Base-by-base conservation (phyloP, 2,888 invertebrate genomes). In the Bibio marci region DNA sequence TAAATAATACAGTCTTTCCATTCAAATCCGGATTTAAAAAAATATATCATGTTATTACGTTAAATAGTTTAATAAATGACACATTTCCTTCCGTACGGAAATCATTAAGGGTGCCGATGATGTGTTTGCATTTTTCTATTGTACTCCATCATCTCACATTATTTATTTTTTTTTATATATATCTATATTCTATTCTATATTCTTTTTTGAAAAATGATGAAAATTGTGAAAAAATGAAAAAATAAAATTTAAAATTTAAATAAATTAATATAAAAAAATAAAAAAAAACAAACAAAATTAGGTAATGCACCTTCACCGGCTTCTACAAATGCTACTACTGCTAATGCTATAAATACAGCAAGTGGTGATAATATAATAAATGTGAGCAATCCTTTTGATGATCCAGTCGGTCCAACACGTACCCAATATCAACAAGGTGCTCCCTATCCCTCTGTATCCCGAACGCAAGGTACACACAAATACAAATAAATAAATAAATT, bases 311-410 rank as follows among this genome's bases (percentile, higher is more conserved):
- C 54, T 54, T 50, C 48, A 8, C 22, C 22, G 4, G 8, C 22
- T 4, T 6, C 22, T 6, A 8, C 22, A 22, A 4, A 4, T 4
- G 4, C 22, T 22, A 22, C 22, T 22, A 6, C 22, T 22, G 8
- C 22, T 22, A 22, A 4, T 22, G 8, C 22, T 4, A 22, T 8
- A 6, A 22, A 4, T 22, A 22, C 22, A 45, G 51, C 54, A 50
- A 57, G 57, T 45, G 66, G 66, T 55, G 63, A 63, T 56, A 80
- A 80, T 73, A 81, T 81, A 69, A 76, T 82, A 60, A 81, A 72
- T 72, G 80, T 81, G 63, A 80, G 80, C 63, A 82, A 82, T 70
- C 83, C 82, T 51, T 82, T 83, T 70, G 82, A 82, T 66, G 83
- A 82, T 70, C 69, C 70, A 47, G 61, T 62, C 40, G 47, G 44